phyloP scores from a whole-genome alignment of 2,113 vertebrate genomes.

The Xyliphius kryptos region DNA sequence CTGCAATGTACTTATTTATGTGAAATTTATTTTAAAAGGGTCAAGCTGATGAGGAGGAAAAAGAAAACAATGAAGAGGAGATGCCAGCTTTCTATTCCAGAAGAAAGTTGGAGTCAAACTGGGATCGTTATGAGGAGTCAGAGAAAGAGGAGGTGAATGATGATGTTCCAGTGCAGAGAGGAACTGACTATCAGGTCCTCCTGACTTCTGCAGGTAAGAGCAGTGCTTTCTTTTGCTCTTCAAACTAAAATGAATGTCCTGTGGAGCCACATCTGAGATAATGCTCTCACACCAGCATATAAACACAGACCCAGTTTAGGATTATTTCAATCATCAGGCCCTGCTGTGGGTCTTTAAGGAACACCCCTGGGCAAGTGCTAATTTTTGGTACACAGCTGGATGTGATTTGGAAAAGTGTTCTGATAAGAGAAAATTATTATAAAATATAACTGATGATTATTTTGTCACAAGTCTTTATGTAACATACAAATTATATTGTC shows the following conservation, averaged over 20 bases:
- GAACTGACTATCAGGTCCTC: slow-evolving; percentile 79
- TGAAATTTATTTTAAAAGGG: slow-evolving; percentile 44
- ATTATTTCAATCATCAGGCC: slow-evolving; percentile 1
- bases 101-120: slow-evolving; percentile 85
- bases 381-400: too few species aligned
- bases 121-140: slow-evolving; percentile 77
- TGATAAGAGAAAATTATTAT: too few species aligned
- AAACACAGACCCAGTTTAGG: slow-evolving; percentile 1
- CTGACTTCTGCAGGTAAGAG: slow-evolving; percentile 77
- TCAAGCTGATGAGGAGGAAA: slow-evolving; percentile 47
- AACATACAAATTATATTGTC: too few species aligned
- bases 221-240: background rate
- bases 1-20: too few species aligned
- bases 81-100: slow-evolving; percentile 65
- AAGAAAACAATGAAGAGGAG: slow-evolving; percentile 50
- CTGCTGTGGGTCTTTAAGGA: too few species aligned
- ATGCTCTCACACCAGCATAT: background rate
- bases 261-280: slow-evolving; percentile 5
- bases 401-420: too few species aligned
- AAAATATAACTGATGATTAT: too few species aligned
- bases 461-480: too few species aligned
- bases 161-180: slow-evolving; percentile 69
- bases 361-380: too few species aligned
- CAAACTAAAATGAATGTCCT: slow-evolving; percentile 17
- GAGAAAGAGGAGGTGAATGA: slow-evolving; percentile 63